A percentile compares a stretch with the other conserved stretches of the same genome.
Conservation (phyloP, 2,888 invertebrate species). For the Monoplex corrugatus region DNA sequence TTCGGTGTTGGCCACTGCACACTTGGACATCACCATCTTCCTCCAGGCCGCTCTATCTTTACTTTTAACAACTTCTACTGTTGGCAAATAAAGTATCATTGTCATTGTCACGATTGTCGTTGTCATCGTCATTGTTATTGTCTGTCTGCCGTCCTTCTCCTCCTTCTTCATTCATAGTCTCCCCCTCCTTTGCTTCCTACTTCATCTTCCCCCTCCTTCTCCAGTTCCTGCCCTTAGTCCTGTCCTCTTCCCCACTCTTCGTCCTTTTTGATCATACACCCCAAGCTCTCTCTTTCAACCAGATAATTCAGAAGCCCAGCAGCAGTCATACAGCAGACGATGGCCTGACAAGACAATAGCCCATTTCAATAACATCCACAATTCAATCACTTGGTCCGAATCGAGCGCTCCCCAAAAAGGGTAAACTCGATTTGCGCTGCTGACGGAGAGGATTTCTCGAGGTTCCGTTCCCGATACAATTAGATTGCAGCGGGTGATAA, state of each 20-base stretch:
- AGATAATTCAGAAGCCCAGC: not conserved
- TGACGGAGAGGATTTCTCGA: not conserved
- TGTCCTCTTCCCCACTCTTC: too few relatives aligned
- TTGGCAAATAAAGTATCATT: too few relatives aligned
- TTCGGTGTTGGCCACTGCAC: too few relatives aligned
- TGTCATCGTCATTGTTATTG: too few relatives aligned
- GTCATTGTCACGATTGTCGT: too few relatives aligned
- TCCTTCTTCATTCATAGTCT: too few relatives aligned
- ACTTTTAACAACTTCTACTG: too few relatives aligned
- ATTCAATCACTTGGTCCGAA: conserved; percentile 17
- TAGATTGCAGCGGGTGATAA: conserved; percentile 39
- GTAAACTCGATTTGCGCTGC: conserved; percentile 40
- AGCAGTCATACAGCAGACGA: not conserved
- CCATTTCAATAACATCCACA: conserved; percentile 6
- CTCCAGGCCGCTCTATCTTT: too few relatives aligned
- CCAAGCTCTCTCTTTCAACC: not conserved
- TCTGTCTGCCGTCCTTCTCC: too few relatives aligned
- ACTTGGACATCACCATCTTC: too few relatives aligned
- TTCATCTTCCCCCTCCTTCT: not conserved
- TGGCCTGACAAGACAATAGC: not conserved
- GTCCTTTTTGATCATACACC: not conserved
- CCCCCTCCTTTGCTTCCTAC: not conserved
- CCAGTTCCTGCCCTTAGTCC: not conserved
- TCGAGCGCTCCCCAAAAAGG: not conserved
- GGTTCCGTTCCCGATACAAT: conserved; percentile 37